These are phyloP conservation scores for Gari tellinella DNA, from an alignment of 2,888 invertebrate species.

Conservation along the genomic window DNA sequence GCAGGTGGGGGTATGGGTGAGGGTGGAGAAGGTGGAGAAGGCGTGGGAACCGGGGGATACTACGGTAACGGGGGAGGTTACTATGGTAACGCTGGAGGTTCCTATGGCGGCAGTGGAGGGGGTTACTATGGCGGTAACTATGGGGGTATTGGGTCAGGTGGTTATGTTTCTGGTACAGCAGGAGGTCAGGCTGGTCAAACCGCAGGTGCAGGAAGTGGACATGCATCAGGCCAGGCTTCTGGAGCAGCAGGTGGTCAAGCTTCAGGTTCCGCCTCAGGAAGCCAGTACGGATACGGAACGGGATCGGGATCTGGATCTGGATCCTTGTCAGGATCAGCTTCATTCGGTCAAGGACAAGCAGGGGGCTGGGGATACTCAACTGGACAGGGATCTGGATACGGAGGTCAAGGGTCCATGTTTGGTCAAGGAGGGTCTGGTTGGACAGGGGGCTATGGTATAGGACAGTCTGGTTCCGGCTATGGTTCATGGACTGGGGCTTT, in stretches of 20 bases:
- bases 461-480: conserved; percentile 13
- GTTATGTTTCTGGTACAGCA: not conserved
- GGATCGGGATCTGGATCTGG: not conserved
- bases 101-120: not conserved
- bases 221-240: not conserved
- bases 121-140: not conserved
- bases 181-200: not conserved
- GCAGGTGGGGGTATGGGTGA: not conserved
- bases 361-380: no score
- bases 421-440: not conserved
- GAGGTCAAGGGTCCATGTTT: not conserved
- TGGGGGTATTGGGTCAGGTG: not conserved
- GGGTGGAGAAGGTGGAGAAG: conserved; percentile 1
- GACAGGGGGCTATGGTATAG: conserved; percentile 3
- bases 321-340: no score
- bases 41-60: not conserved
- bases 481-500: not conserved
- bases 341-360: no score
- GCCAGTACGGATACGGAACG: not conserved
- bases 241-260: conserved; percentile 1
- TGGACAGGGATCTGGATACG: no score
- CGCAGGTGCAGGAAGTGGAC: not conserved
- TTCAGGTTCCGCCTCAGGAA: conserved; percentile 2
- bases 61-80: not conserved
- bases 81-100: not conserved